Percentiles rank a stretch among this genome's conserved stretches.
These are phyloP conservation scores for Zelostemma sp. DNA, from an alignment of 1,140 invertebrate genomes.

Conservation along the genomic window DNA sequence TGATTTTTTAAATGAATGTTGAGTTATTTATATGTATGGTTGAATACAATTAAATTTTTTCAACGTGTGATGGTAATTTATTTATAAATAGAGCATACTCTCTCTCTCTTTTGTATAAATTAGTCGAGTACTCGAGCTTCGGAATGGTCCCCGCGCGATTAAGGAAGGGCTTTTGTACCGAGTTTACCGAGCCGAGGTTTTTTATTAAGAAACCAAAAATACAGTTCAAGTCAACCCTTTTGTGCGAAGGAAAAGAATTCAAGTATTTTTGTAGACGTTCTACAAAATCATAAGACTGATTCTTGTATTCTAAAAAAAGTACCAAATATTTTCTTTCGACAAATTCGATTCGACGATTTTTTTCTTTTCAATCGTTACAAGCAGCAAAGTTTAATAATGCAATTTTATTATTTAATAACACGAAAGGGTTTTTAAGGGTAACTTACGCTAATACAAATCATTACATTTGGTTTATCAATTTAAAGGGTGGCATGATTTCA, in stretches of 20 bases:
- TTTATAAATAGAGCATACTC: slow-evolving; percentile 2
- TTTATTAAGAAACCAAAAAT: slow-evolving; percentile 8
- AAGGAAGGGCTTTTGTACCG: slow-evolving; percentile 28
- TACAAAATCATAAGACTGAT: slow-evolving; percentile 29
- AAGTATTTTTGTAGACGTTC: slow-evolving; percentile 18
- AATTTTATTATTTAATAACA: too few species aligned
- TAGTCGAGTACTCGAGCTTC: slow-evolving; percentile 10
- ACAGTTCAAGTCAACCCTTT: slow-evolving; percentile 32
- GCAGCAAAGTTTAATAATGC: too few species aligned
- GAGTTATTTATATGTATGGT: not conserved
- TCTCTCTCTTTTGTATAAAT: not conserved
- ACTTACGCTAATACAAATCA: too few species aligned
- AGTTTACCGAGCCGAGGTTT: not conserved
- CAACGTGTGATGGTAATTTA: slow-evolving; percentile 14
- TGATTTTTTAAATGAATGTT: not conserved
- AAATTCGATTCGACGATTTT: not conserved
- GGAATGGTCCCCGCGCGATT: slow-evolving; percentile 19
- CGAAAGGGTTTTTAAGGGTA: too few species aligned
- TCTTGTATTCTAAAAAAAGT: slow-evolving; percentile 21
- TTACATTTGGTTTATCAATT: too few species aligned
- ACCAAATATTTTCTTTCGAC: not conserved
- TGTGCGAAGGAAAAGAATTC: slow-evolving; percentile 13
- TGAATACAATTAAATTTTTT: slow-evolving; percentile 1
- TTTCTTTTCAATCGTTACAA: not conserved
- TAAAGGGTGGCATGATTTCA: too few species aligned